phyloP scores from a whole-genome alignment of 2,797 vertebrate genomes.

The Diplodus puntazzo region DNA sequence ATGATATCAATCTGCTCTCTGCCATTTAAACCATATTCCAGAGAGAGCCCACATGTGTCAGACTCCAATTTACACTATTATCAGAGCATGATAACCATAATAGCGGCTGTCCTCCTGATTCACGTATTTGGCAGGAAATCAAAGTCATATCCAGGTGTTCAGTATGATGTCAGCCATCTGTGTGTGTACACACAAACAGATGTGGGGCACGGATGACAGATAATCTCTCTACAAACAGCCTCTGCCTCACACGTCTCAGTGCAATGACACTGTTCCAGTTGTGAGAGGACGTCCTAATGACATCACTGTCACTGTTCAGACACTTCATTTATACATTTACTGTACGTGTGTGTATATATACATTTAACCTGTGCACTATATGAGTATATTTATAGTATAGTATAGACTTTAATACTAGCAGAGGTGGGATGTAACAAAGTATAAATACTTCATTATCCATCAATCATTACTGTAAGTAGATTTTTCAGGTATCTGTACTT shows the following conservation, averaged over 20 bases:
- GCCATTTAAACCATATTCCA: conserved; percentile 54
- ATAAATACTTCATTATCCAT: no score
- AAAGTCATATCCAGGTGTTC: conserved; percentile 82
- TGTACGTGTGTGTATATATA: neutral
- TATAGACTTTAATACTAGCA: neutral
- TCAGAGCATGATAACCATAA: conserved; percentile 74
- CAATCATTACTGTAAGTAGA: no score
- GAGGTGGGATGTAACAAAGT: no score
- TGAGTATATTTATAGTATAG: neutral
- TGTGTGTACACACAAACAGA: conserved; percentile 77
- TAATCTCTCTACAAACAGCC: conserved; percentile 75
- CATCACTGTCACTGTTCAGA: conserved; percentile 53
- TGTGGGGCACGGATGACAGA: conserved; percentile 78
- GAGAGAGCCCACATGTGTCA: conserved; percentile 41
- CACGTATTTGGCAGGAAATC: conserved; percentile 81
- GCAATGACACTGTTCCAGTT: conserved; percentile 58
- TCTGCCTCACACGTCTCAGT: conserved; percentile 58
- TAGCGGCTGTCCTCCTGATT: conserved; percentile 72
- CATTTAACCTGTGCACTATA: neutral
- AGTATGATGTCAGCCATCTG: conserved; percentile 81
- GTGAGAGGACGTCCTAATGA: conserved; percentile 52
- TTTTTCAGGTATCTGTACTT: no score
- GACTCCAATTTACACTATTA: conserved; percentile 70
- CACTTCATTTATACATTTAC: conserved; percentile 38
- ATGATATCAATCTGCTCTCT: conserved; percentile 34